phyloP scores from a whole-genome alignment of 2,113 vertebrate species.

The Gorilla gorilla region DNA sequence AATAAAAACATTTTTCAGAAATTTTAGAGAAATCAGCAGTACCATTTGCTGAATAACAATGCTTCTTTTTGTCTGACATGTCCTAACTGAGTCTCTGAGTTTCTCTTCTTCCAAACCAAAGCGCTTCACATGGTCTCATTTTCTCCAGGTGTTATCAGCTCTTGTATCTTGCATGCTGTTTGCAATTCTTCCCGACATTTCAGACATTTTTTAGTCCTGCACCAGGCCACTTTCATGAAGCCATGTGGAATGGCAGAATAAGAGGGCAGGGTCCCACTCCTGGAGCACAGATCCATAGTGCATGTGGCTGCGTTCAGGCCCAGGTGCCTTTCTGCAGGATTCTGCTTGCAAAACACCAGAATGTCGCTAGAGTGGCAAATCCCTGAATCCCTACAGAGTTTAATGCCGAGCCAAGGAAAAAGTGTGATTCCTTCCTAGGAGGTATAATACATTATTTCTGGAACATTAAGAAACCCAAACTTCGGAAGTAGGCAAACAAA shows the following conservation, averaged over 20 bases:
- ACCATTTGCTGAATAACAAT: not conserved
- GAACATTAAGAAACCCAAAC: not conserved
- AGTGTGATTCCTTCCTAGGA: not conserved
- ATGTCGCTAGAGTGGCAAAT: not conserved
- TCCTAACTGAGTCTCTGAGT: not conserved
- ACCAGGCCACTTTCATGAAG: not conserved
- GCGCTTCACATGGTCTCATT: not conserved
- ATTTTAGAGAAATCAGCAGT: not conserved
- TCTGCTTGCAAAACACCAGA: not conserved
- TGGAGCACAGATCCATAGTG: not conserved
- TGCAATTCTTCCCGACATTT: not conserved
- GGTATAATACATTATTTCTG: not conserved
- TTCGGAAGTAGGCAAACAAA: not conserved
- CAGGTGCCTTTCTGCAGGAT: not conserved
- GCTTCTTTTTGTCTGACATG: not conserved
- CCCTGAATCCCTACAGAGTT: not conserved
- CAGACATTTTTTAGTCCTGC: not conserved
- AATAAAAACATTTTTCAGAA: not conserved
- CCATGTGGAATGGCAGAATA: not conserved
- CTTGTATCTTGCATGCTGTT: not conserved
- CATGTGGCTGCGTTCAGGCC: too few relatives aligned
- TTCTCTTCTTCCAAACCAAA: not conserved
- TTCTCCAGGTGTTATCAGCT: not conserved
- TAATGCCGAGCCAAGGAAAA: not conserved
- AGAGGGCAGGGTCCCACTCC: fast-evolving